Percentiles rank a stretch among this genome's conserved stretches.
These are phyloP conservation scores for Procambarus clarkii DNA, from an alignment of 1,140 invertebrate genomes.

Conservation along the genomic window DNA sequence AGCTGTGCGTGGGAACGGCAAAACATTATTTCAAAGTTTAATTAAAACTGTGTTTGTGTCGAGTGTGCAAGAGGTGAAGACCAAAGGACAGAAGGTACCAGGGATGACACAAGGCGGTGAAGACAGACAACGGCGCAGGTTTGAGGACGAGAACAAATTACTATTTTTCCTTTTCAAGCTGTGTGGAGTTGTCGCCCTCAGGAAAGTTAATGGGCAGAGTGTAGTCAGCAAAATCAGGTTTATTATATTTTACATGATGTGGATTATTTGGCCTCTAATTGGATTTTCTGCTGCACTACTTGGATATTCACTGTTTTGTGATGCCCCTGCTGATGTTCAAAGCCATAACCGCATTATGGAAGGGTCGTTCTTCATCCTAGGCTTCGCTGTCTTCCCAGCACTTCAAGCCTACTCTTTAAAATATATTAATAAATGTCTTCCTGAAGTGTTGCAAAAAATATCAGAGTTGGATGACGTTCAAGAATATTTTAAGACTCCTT, in stretches of 20 bases:
- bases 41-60: no score
- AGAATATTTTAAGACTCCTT: conserved; percentile 6
- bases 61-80: background rate
- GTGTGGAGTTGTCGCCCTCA: background rate
- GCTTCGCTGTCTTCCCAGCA: background rate
- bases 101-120: background rate
- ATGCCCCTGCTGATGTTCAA: background rate
- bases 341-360: background rate
- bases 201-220: background rate
- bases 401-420: conserved; percentile 37
- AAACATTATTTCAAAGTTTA: no score
- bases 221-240: background rate
- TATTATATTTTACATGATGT: conserved; percentile 8
- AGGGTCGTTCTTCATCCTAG: background rate
- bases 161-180: background rate
- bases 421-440: conserved; percentile 9
- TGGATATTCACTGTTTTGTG: background rate
- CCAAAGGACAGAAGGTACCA: background rate
- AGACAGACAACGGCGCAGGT: background rate
- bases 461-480: background rate
- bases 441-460: background rate
- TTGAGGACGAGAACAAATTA: background rate
- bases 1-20: no score
- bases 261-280: background rate
- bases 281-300: background rate